Evolutionary conservation across 2,888 invertebrate genomes (phyloP).

Genomic region (Tachystola acroxantha): DNA sequence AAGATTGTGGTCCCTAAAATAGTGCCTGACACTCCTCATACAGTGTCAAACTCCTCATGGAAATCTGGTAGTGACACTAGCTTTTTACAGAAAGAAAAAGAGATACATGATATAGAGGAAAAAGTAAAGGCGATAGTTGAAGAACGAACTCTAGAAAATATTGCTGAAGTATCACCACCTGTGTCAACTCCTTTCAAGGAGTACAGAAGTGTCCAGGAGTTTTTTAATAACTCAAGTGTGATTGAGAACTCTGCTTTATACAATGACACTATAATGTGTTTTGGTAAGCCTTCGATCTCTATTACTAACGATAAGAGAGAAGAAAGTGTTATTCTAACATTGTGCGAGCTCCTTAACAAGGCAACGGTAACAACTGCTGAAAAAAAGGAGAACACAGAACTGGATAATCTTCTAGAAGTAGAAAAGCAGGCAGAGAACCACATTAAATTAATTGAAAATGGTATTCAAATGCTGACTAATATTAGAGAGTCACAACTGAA

Average conservation of each 20-base stretch:
- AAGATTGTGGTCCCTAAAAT: constrained; percentile 10
- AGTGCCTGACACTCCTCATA: constrained; percentile 46
- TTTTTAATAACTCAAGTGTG: constrained; percentile 46
- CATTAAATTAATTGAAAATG: constrained; percentile 45
- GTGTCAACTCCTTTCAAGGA: constrained; percentile 60
- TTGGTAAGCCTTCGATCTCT: constrained; percentile 35
- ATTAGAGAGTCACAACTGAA: constrained; percentile 46
- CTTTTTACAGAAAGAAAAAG: constrained; percentile 57
- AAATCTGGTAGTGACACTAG: constrained; percentile 58
- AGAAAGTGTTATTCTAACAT: constrained; percentile 55
- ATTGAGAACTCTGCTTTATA: constrained; percentile 34
- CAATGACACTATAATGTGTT: constrained; percentile 55
- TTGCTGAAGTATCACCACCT: constrained; percentile 48
- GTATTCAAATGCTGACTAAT: constrained; percentile 35
- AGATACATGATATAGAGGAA: constrained; percentile 47
- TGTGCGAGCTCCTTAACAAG: constrained; percentile 57
- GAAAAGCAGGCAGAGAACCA: constrained; percentile 41
- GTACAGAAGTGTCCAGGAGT: constrained; percentile 51
- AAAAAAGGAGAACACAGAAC: constrained; percentile 29
- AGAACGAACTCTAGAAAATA: constrained; percentile 40
- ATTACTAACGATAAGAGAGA: constrained; percentile 40
- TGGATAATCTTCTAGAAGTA: constrained; percentile 42
- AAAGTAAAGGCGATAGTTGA: constrained; percentile 32
- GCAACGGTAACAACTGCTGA: constrained; percentile 39
- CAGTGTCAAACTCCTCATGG: constrained; percentile 47